Evolutionary conservation across 30 jellyfish, hydroid and myxozoan species (phyloP).

Genomic region (Turritopsis rubra): DNA sequence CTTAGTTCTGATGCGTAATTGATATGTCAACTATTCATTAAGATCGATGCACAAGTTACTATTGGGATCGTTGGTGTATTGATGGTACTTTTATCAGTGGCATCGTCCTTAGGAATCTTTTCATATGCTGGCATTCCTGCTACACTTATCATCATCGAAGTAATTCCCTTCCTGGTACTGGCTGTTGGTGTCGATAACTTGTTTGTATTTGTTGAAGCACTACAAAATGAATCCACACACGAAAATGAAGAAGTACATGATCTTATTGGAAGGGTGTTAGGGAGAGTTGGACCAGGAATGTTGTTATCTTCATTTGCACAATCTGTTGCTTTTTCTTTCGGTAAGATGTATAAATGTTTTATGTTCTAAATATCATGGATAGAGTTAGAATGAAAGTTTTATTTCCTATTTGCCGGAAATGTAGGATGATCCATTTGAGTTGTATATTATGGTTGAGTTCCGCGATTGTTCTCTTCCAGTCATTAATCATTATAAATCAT

Average conservation of each 20-base stretch:
- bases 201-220: conserved; percentile 75
- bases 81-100: conserved; percentile 82
- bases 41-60: conserved; percentile 79
- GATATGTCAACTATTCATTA: not conserved
- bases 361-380: no score
- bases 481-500: no score
- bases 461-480: no score
- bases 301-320: conserved; percentile 75
- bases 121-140: conserved; percentile 84
- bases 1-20: no score
- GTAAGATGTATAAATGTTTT: conserved; percentile 47
- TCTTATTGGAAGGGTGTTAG: conserved; percentile 88
- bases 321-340: conserved; percentile 92
- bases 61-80: conserved; percentile 94
- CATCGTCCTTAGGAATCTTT: conserved; percentile 79
- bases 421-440: no score
- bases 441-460: no score
- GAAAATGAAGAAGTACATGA: conserved; percentile 32
- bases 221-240: conserved; percentile 52
- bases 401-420: no score
- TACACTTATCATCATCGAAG: conserved; percentile 86
- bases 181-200: conserved; percentile 99
- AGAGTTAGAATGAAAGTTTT: no score
- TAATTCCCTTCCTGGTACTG: conserved; percentile 91
- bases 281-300: conserved; percentile 96